Evolutionary conservation across 2,888 invertebrate genomes (phyloP).

Genomic region (Phania funesta): DNA sequence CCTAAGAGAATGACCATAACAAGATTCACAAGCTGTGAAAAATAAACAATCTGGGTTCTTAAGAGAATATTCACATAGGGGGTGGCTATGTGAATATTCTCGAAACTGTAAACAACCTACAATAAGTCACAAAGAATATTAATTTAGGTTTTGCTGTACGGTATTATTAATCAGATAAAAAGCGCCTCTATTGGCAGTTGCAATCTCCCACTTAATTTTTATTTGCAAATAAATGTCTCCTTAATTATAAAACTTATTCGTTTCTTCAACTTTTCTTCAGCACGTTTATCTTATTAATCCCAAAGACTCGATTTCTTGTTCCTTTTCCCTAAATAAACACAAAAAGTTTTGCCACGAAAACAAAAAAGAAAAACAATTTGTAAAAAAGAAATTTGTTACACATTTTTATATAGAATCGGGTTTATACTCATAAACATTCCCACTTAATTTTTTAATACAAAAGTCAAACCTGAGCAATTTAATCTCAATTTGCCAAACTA

Average conservation of each 20-base stretch:
- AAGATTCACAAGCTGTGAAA: no score
- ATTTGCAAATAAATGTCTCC: constrained; percentile 17
- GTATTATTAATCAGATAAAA: no score
- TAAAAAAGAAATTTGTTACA: constrained; percentile 7
- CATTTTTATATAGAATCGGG: neutral
- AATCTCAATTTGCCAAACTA: constrained; percentile 73
- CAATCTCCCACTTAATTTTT: neutral
- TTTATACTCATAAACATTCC: neutral
- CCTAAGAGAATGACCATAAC: no score
- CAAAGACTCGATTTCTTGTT: constrained; percentile 28
- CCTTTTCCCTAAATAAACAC: neutral
- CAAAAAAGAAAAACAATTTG: constrained; percentile 18
- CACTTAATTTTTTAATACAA: constrained; percentile 64
- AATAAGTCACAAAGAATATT: no score
- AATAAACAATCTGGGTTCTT: no score
- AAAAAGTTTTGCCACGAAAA: constrained; percentile 6
- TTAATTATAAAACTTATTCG: constrained; percentile 51
- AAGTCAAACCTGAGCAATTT: constrained; percentile 72
- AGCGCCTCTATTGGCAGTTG: neutral
- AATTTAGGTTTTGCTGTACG: no score
- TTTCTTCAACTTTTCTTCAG: neutral
- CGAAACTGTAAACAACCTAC: no score
- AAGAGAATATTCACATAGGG: no score
- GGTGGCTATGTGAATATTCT: no score
- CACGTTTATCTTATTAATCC: constrained; percentile 40